Evolutionary conservation across 2,113 vertebrate species (phyloP).

Genomic region (Myotis brandtii): DNA sequence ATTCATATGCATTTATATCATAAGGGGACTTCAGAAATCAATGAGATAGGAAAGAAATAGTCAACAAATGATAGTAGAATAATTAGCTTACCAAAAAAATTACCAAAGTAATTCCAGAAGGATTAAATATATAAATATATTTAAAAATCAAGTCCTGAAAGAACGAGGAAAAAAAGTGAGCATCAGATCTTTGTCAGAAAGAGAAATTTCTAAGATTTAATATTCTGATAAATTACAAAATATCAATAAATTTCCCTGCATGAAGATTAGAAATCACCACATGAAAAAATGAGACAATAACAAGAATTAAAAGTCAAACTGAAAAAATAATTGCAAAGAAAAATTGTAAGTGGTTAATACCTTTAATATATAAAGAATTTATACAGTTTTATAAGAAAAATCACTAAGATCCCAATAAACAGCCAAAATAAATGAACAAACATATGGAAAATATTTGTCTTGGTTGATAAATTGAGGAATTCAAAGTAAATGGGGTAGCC

Average conservation of each 20-base stretch:
- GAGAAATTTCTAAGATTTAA: conserved; percentile 42
- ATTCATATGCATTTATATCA: background rate
- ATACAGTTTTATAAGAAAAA: conserved; percentile 17
- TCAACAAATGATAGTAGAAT: conserved; percentile 38
- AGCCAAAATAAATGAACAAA: conserved; percentile 10
- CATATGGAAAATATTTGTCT: conserved; percentile 6
- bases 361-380: conserved; percentile 5
- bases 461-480: conserved; percentile 33
- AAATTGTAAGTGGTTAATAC: background rate
- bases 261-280: conserved; percentile 8
- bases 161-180: background rate
- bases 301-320: conserved; percentile 18
- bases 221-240: conserved; percentile 44
- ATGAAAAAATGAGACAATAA: background rate
- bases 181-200: conserved; percentile 48
- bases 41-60: conserved; percentile 25
- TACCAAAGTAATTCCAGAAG: background rate
- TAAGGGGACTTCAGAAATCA: conserved; percentile 40
- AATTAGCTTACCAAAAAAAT: background rate
- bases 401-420: background rate
- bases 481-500: background rate
- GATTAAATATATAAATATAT: background rate
- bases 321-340: conserved; percentile 39
- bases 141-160: conserved; percentile 42
- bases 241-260: conserved; percentile 10